Evolutionary conservation across 2,888 invertebrate species (phyloP).

Genomic region (Argyresthia albistria): DNA sequence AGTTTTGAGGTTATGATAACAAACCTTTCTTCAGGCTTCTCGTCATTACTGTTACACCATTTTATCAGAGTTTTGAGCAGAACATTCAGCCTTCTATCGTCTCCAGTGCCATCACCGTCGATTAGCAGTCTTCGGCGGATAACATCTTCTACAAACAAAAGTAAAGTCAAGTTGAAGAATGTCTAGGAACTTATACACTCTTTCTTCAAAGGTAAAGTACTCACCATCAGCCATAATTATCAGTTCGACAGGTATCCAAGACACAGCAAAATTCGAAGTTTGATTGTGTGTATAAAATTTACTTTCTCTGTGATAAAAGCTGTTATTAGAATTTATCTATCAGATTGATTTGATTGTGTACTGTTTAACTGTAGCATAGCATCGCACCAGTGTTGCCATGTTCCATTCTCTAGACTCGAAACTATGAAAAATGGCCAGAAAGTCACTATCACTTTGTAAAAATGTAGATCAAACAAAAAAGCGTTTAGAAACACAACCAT

Average conservation of each 20-base stretch:
- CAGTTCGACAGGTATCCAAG: background rate
- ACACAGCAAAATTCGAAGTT: too few relatives aligned
- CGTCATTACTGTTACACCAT: conserved; percentile 80
- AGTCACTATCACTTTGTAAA: too few relatives aligned
- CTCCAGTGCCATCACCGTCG: conserved; percentile 98
- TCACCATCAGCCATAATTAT: conserved; percentile 25
- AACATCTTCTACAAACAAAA: conserved; percentile 84
- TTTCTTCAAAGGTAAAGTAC: background rate
- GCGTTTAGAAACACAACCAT: too few relatives aligned
- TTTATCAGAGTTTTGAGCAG: conserved; percentile 87
- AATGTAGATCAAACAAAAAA: too few relatives aligned
- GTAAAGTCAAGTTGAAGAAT: background rate
- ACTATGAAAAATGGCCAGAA: too few relatives aligned
- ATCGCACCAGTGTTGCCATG: too few relatives aligned
- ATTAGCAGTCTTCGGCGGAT: conserved; percentile 91
- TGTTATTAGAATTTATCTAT: too few relatives aligned
- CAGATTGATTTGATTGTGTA: too few relatives aligned
- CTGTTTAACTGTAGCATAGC: too few relatives aligned
- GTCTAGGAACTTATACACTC: background rate
- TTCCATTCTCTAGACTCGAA: too few relatives aligned
- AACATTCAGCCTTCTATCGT: conserved; percentile 90
- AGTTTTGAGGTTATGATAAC: conserved; percentile 7
- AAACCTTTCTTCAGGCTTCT: conserved; percentile 78
- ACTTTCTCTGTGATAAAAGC: too few relatives aligned
- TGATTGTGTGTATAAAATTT: too few relatives aligned